Evolutionary conservation across 1,140 invertebrate genomes (phyloP), one percentile per base, ranked within the genome.

Genomic region (Meloidogyne floridensis): DNA sequence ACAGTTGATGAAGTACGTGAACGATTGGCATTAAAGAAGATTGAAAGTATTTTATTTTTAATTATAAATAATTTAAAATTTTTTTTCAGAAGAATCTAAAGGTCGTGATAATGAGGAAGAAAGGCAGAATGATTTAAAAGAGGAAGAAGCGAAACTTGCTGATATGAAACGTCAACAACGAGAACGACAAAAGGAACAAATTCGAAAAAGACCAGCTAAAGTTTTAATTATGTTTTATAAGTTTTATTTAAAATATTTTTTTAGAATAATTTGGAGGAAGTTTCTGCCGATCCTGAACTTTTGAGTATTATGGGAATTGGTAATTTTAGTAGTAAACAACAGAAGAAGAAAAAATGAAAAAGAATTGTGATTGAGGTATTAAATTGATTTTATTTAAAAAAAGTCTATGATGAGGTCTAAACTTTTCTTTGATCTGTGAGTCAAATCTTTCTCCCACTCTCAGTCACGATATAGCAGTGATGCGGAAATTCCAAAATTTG

Each of bases 31-130:
- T n/a, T n/a, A n/a, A n/a, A n/a, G n/a, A n/a, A n/a, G n/a, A n/a
- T n/a, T n/a, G n/a, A n/a, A n/a, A n/a, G n/a, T n/a, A n/a, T n/a
- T n/a, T n/a, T n/a, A n/a, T 18, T 8, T 32, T 7, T 71, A 71
- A 42, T 42, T 71, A 10, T 43, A 51, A 75, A 42, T 75, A n/a
- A 47, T 75, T 75, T 75, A 13, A 20, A 83, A 54, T 42, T 20
- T 32, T 32, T 71, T 72, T 84, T 72, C 13, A 91, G 94, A 94
- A 86, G 98, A 98, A 92, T 42, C 77, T 0, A 91, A 94, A 86
- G 95, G 97, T 90, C 96, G 98, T 88, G 95, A 95, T 87, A 95
- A 95, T 90, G 96, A 98, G 90, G 98, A 98, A 91, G 95, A 98
- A 90, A 92, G 98, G 84, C 95, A 96, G 77, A 93, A 95, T 75